Percentiles rank a stretch among this genome's conserved stretches.
Conservation (phyloP, 2,113 vertebrate genomes). For the Oncorhynchus gorbuscha region DNA sequence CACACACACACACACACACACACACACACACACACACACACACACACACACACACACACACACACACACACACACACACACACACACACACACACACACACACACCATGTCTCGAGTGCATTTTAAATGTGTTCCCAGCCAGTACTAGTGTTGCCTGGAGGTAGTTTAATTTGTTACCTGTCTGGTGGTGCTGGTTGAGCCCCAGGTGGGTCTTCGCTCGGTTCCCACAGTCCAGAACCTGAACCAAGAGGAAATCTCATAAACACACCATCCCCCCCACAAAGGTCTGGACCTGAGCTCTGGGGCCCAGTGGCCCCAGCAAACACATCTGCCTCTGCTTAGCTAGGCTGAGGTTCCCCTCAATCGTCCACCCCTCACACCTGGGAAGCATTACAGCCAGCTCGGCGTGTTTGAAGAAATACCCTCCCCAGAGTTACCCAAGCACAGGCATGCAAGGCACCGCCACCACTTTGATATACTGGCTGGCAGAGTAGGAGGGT, state of each 20-base stretch:
- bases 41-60: too few relatives aligned
- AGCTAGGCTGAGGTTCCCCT: conserved; percentile 42
- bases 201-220: conserved; percentile 14
- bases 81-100: neutral
- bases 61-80: neutral
- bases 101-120: conserved; percentile 11
- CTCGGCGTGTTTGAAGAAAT: conserved; percentile 67
- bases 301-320: conserved; percentile 17
- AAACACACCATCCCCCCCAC: conserved; percentile 64
- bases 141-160: conserved; percentile 29
- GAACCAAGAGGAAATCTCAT: conserved; percentile 64
- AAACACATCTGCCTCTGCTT: conserved; percentile 69
- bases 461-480: conserved; percentile 57
- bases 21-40: neutral
- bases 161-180: conserved; percentile 62
- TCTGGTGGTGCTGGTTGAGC: conserved; percentile 44
- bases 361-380: conserved; percentile 53
- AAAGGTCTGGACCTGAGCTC: conserved; percentile 59
- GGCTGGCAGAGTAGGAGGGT: conserved; percentile 37
- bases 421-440: conserved; percentile 55
- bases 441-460: conserved; percentile 38
- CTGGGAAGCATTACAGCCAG: conserved; percentile 71
- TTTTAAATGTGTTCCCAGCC: conserved; percentile 37
- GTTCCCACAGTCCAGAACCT: conserved; percentile 59
- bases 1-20: neutral